phyloP scores from a whole-genome alignment of 1,140 invertebrate genomes.

The Lucilia cuprina region DNA sequence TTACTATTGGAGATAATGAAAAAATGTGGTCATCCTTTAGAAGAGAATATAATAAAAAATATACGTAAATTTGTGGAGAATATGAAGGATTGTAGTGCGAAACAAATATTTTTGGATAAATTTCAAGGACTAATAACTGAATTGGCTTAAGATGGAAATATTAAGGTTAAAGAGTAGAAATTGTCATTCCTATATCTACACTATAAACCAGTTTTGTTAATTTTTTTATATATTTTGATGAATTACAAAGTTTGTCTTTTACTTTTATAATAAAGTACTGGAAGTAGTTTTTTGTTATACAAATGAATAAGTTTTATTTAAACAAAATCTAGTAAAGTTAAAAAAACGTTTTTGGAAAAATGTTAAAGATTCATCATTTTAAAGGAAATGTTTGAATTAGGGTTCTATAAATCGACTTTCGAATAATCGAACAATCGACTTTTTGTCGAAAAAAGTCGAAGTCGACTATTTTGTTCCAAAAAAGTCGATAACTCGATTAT shows the following conservation, averaged over 20 bases:
- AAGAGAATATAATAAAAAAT: constrained; percentile 26
- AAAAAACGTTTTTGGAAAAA: no score
- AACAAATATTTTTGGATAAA: constrained; percentile 40
- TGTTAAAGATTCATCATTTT: no score
- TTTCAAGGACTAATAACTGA: constrained; percentile 37
- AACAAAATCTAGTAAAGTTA: no score
- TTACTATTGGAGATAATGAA: constrained; percentile 38
- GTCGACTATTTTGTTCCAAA: no score
- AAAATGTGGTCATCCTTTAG: constrained; percentile 31
- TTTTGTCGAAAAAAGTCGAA: no score
- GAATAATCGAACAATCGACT: no score
- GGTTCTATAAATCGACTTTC: no score
- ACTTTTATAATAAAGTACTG: constrained; percentile 10
- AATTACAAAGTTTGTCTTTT: neutral
- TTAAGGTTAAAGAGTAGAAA: neutral
- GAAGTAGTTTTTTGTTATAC: no score
- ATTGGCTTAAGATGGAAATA: neutral
- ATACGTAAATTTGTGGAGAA: constrained; percentile 30
- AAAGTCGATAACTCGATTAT: no score
- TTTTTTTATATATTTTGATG: neutral
- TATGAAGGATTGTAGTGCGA: constrained; percentile 41
- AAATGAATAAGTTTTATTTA: no score
- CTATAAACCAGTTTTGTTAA: neutral
- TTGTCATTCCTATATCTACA: neutral
- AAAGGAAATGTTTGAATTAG: no score